These are phyloP conservation scores for Glossophaga mutica DNA, from an alignment of 2,797 vertebrate genomes.

Conservation along the genomic window DNA sequence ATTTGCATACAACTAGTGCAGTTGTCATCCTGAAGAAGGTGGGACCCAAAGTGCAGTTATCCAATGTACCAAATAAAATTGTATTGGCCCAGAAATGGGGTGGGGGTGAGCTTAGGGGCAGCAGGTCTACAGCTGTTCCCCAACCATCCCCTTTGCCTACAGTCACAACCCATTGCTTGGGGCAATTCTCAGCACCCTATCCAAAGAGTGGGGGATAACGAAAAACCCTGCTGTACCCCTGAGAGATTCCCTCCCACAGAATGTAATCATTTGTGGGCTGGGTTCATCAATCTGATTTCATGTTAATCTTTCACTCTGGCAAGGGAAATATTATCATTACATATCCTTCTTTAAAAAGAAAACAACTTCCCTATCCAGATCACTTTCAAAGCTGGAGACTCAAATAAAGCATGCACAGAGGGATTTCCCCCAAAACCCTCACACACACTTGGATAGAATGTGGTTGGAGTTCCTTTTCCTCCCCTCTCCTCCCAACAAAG, in stretches of 20 bases:
- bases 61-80: conserved; percentile 78
- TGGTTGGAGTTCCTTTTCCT: conserved; percentile 83
- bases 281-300: not conserved
- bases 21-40: conserved; percentile 68
- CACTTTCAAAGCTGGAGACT: conserved; percentile 10
- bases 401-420: conserved; percentile 25
- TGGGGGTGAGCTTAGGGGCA: conserved; percentile 73
- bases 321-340: not conserved
- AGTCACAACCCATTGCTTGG: not conserved
- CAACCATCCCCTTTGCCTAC: not conserved
- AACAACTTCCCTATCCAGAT: not conserved
- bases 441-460: conserved; percentile 37
- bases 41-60: conserved; percentile 60
- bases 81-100: conserved; percentile 69
- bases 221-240: not conserved
- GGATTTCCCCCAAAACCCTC: not conserved
- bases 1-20: conserved; percentile 82
- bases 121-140: conserved; percentile 2
- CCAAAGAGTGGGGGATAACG: not conserved
- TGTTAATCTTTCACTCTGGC: not conserved
- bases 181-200: not conserved
- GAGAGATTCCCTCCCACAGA: not conserved
- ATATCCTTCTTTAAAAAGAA: conserved; percentile 19
- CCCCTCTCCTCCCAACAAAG: conserved; percentile 49
- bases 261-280: not conserved